phyloP scores from a whole-genome alignment of 2,113 vertebrate genomes.

The Xenotilapia flavipinnis region DNA sequence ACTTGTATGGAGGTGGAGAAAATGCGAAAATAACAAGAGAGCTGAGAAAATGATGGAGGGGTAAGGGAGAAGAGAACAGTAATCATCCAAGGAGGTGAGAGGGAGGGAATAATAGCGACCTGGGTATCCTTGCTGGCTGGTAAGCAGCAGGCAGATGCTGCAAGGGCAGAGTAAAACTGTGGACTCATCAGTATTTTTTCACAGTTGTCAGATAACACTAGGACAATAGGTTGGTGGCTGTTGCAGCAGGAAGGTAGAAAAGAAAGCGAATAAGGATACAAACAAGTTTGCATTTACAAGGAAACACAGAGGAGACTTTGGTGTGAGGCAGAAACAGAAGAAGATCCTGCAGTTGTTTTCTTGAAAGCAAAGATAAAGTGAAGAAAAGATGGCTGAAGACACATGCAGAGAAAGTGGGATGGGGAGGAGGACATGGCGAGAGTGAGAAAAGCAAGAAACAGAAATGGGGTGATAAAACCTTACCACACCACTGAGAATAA shows the following conservation, averaged over 20 bases:
- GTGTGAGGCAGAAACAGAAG: background rate
- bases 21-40: slow-evolving; percentile 37
- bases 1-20: background rate
- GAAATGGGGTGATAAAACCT: slow-evolving; percentile 3
- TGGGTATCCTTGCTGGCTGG: slow-evolving; percentile 22
- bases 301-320: background rate
- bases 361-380: background rate
- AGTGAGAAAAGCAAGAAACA: background rate
- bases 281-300: background rate
- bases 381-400: background rate
- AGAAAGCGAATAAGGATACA: background rate
- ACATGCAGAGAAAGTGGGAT: background rate
- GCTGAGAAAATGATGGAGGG: slow-evolving; percentile 20
- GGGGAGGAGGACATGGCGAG: background rate
- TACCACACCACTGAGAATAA: slow-evolving; percentile 23
- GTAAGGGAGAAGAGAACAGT: background rate
- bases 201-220: slow-evolving; percentile 55
- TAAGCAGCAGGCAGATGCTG: slow-evolving; percentile 41
- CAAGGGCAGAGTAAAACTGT: slow-evolving; percentile 55
- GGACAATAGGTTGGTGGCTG: slow-evolving; percentile 20
- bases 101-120: background rate
- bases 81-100: slow-evolving; percentile 34
- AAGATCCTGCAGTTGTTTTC: background rate
- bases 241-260: background rate
- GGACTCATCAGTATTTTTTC: slow-evolving; percentile 61